These are phyloP conservation scores for Syngnathus scovelli DNA, from an alignment of 2,113 vertebrate species.

Conservation along the genomic window DNA sequence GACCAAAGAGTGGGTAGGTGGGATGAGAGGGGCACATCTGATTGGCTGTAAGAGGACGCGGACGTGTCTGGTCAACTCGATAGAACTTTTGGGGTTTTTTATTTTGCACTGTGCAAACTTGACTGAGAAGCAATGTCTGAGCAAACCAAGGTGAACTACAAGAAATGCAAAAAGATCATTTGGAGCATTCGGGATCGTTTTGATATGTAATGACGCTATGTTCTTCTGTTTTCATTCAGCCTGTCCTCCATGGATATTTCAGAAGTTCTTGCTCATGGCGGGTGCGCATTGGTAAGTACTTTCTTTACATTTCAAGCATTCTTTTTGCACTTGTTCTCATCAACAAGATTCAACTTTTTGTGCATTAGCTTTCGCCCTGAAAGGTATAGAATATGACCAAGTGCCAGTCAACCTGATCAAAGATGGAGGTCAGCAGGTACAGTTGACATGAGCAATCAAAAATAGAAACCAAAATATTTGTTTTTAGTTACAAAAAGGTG, in stretches of 20 bases:
- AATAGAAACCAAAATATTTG: not conserved
- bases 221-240: slow-evolving; percentile 63
- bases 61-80: not conserved
- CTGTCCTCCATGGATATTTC: slow-evolving; percentile 90
- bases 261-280: slow-evolving; percentile 97
- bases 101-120: slow-evolving; percentile 5
- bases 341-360: slow-evolving; percentile 6
- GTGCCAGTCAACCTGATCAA: slow-evolving; percentile 81
- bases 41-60: slow-evolving; percentile 59
- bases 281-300: slow-evolving; percentile 87
- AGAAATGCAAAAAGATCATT: not conserved
- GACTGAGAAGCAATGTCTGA: slow-evolving; percentile 56
- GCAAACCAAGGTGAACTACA: slow-evolving; percentile 61
- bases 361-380: slow-evolving; percentile 85
- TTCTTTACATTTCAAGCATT: too few relatives aligned
- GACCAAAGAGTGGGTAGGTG: slow-evolving; percentile 63
- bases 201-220: not conserved
- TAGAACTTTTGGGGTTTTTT: slow-evolving; percentile 2
- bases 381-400: slow-evolving; percentile 83
- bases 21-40: slow-evolving; percentile 33
- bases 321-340: not conserved
- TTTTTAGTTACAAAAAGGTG: not conserved
- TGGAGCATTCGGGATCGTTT: not conserved
- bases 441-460: not conserved
- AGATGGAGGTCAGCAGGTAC: slow-evolving; percentile 90